Evolutionary conservation across 2,888 invertebrate genomes (phyloP).

Genomic region (Temnothorax rugatulus): DNA sequence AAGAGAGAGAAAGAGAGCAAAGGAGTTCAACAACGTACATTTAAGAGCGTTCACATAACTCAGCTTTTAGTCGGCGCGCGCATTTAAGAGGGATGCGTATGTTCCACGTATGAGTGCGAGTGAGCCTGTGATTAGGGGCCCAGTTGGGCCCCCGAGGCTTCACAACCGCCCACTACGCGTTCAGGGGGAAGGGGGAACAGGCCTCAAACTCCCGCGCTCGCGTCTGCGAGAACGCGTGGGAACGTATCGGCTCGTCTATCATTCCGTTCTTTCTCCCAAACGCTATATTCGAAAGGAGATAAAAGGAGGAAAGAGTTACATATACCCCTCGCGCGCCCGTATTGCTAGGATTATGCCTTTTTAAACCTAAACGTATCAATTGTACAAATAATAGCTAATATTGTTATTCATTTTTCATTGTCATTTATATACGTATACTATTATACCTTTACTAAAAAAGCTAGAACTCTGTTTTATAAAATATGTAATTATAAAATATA

Average conservation of each 20-base stretch:
- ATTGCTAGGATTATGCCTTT: neutral
- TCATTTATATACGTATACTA: neutral
- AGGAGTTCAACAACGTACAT: conserved; percentile 71
- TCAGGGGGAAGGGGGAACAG: conserved; percentile 57
- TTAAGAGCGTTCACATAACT: conserved; percentile 76
- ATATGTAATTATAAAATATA: neutral
- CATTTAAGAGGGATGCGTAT: conserved; percentile 73
- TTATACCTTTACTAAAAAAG: neutral
- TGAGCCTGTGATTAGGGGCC: conserved; percentile 84
- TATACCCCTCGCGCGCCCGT: neutral
- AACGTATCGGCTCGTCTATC: conserved; percentile 85
- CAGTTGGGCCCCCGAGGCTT: conserved; percentile 76
- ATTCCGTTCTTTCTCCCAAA: conserved; percentile 64
- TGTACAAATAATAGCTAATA: neutral
- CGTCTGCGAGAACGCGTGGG: conserved; percentile 81
- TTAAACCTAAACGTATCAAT: neutral
- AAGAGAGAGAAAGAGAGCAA: conserved; percentile 15
- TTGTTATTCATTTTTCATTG: neutral
- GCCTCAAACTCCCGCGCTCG: conserved; percentile 57
- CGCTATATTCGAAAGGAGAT: conserved; percentile 8
- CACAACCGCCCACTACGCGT: conserved; percentile 83
- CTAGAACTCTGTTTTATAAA: neutral
- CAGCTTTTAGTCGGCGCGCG: conserved; percentile 72
- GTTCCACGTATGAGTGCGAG: conserved; percentile 74
- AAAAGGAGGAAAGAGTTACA: neutral